Percentiles rank a stretch among this genome's conserved stretches.
phyloP scores from a whole-genome alignment of 2,113 vertebrate species.

The Oncorhynchus nerka region DNA sequence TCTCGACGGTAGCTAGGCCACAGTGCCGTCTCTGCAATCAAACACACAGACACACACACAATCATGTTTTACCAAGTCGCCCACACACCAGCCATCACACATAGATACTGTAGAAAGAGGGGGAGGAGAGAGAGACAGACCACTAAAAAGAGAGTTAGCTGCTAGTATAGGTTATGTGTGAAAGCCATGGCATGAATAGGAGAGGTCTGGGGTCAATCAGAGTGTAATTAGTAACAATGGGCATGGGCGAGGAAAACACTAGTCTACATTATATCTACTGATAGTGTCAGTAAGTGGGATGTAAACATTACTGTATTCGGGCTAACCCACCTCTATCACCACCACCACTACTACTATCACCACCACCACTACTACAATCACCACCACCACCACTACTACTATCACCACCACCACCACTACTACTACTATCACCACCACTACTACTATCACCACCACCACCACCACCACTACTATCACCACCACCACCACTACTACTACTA shows the following conservation, averaged over 20 bases:
- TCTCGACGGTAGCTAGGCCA: conserved; percentile 59
- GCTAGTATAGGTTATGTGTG: not conserved
- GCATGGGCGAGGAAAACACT: not conserved
- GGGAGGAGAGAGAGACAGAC: conserved; percentile 4
- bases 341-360: fast-evolving
- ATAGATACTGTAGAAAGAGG: conserved; percentile 27
- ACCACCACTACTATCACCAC: fast-evolving
- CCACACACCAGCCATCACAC: conserved; percentile 64
- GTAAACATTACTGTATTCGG: not conserved
- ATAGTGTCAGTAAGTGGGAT: not conserved
- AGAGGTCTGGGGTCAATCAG: not conserved
- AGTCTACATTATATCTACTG: not conserved
- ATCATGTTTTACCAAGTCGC: conserved; percentile 70
- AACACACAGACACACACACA: conserved; percentile 20
- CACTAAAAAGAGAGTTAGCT: conserved; percentile 1
- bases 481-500: no score
- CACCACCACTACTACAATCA: fast-evolving
- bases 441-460: no score
- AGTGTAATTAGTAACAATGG: not conserved
- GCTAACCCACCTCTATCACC: no score
- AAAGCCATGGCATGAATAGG: not conserved
- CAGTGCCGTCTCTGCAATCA: conserved; percentile 50
- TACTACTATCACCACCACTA: fast-evolving
- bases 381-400: no score
- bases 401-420: no score